A percentile compares a stretch with the other conserved stretches of the same genome.
These are phyloP conservation scores for Echeneis naucrates DNA, from an alignment of 2,797 vertebrate genomes.

Conservation along the genomic window DNA sequence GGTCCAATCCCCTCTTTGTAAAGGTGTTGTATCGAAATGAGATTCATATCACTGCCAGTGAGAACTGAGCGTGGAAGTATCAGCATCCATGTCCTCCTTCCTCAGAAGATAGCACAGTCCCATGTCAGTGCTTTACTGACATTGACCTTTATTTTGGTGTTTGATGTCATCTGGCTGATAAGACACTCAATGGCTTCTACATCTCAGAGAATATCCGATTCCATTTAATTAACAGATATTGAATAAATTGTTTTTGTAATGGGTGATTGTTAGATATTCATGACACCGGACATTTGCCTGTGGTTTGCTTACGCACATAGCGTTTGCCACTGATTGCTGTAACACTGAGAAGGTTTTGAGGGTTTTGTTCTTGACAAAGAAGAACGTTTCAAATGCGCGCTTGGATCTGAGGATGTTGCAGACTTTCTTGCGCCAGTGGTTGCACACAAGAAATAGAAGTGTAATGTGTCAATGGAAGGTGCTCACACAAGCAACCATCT, in stretches of 20 bases:
- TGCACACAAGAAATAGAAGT: conserved; percentile 26
- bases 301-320: background rate
- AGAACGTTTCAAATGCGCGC: conserved; percentile 11
- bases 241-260: background rate
- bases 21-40: conserved; percentile 9
- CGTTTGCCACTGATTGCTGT: background rate
- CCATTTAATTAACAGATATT: too few species aligned
- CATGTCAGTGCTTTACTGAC: background rate
- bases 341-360: background rate
- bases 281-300: background rate
- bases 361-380: background rate
- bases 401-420: background rate
- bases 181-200: too few species aligned
- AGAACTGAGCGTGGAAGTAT: background rate
- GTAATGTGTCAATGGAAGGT: conserved; percentile 29
- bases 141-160: too few species aligned
- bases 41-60: conserved; percentile 2
- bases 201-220: background rate
- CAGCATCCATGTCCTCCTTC: background rate
- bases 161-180: too few species aligned
- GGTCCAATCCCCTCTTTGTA: background rate
- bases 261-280: background rate
- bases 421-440: background rate
- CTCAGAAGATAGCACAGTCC: background rate
- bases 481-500: conserved; percentile 36